These are phyloP conservation scores for Cyprinodon tularosa DNA, from an alignment of 2,113 vertebrate genomes.

Conservation along the genomic window DNA sequence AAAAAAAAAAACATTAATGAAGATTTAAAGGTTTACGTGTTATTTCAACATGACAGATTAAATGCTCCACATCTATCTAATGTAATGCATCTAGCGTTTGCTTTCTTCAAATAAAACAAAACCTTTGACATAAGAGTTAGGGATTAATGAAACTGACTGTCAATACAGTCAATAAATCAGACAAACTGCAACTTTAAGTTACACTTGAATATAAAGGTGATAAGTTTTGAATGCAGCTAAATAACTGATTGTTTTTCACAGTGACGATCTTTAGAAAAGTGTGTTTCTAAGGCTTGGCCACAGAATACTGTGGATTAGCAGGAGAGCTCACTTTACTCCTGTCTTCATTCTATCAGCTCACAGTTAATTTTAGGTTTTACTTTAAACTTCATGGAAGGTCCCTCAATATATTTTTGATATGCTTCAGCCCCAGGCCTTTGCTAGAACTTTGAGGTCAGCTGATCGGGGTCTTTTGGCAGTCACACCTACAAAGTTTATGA, in stretches of 20 bases:
- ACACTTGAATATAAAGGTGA: not conserved
- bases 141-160: not conserved
- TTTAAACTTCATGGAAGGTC: no score
- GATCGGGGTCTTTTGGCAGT: no score
- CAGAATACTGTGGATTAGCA: no score
- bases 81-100: not conserved
- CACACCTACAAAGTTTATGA: no score
- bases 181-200: not conserved
- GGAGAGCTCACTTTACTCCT: no score
- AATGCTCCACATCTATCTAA: not conserved
- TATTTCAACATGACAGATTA: not conserved
- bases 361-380: no score
- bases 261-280: no score
- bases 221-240: no score
- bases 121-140: not conserved
- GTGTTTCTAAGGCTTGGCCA: not conserved
- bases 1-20: not conserved
- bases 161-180: not conserved
- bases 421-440: no score
- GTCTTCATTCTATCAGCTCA: no score
- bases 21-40: not conserved
- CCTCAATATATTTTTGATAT: no score
- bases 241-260: not conserved
- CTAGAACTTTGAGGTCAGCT: no score
- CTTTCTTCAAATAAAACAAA: conserved; percentile 51